Base-by-base conservation (phyloP, 2,888 invertebrate species). In the Sinhomidia bicolor region DNA sequence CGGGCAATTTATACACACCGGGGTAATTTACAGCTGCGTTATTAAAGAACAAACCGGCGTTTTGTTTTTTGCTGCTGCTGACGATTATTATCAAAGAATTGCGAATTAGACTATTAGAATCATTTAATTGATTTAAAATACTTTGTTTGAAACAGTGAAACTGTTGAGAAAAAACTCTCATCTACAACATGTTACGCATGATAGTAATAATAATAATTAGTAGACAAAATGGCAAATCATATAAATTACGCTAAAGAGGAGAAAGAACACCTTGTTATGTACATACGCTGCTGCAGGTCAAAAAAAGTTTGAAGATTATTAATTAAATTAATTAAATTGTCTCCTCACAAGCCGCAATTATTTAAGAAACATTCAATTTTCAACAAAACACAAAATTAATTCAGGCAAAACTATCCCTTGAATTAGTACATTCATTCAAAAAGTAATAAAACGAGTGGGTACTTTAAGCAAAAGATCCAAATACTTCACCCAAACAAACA, bases 91-190 rank as follows among this genome's bases (percentile, higher is more conserved):
- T 36, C 36, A 54, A 54, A 17, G 9, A 17, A 6, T 57, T 23
- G 62, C 62, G 29, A 62, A 62, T 62, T 62, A 26, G 26, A 6
- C 9, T 7, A 29, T 26, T 17, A 17, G 17, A 2, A 54, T 54
- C n/a, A 2, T 54, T n/a, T 74, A 74, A 74, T 74, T 74, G 74
- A 74, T 74, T 71, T 71, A 71, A n/a, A 12, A 71, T 20, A 44
- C 44, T 71, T 62, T 62, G 7, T 36, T 36, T 36, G 36, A 36
- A 5, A n/a, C 60, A 60, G 60, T n/a, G 20, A 60, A n/a, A n/a
- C n/a, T n/a, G 47, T 47, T 10, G 9, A 2, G 17, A 17, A 54
- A 17, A 62, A 62, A 60, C 60, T 60, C 29, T n/a, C 29, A 62
- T 62, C 62, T 62, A 29, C 62, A 62, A 62, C 29, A 62, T 62